A percentile compares a stretch with the other conserved stretches of the same genome.
Conservation (phyloP, 2,888 invertebrate species). For the Drosophila leonis region DNA sequence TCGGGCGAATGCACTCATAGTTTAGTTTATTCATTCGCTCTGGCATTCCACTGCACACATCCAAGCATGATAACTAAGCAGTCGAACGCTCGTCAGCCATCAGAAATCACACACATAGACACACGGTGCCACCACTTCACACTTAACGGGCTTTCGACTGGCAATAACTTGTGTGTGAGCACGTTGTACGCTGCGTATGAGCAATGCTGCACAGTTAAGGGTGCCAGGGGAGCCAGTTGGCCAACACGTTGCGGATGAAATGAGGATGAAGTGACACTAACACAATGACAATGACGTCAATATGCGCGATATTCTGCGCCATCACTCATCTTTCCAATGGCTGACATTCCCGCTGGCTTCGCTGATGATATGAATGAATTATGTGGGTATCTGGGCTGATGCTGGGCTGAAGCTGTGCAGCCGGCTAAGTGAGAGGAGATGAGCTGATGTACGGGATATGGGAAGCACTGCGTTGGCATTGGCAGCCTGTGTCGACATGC, state of each 20-base stretch:
- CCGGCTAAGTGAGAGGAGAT: conserved; percentile 13
- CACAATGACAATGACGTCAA: conserved; percentile 79
- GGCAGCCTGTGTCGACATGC: conserved; percentile 73
- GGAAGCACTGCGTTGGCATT: conserved; percentile 6
- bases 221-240: conserved; percentile 32
- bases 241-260: conserved; percentile 51
- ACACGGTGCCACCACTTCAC: conserved; percentile 37
- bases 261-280: conserved; percentile 81
- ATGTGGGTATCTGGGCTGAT: conserved; percentile 62
- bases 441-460: not conserved
- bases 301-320: conserved; percentile 72
- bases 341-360: conserved; percentile 46
- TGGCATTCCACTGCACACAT: conserved; percentile 21
- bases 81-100: conserved; percentile 40
- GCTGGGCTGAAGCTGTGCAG: conserved; percentile 44
- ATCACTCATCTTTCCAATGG: conserved; percentile 70
- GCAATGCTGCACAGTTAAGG: conserved; percentile 44
- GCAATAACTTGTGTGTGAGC: conserved; percentile 48
- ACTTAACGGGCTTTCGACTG: conserved; percentile 52
- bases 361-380: conserved; percentile 83
- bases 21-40: conserved; percentile 7
- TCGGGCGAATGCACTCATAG: conserved; percentile 7
- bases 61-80: conserved; percentile 43
- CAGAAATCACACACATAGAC: conserved; percentile 45
- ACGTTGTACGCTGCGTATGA: conserved; percentile 64